Base-by-base conservation (phyloP, 92 coral and sea anemone genomes). In the Epizoanthus illoricatus region DNA sequence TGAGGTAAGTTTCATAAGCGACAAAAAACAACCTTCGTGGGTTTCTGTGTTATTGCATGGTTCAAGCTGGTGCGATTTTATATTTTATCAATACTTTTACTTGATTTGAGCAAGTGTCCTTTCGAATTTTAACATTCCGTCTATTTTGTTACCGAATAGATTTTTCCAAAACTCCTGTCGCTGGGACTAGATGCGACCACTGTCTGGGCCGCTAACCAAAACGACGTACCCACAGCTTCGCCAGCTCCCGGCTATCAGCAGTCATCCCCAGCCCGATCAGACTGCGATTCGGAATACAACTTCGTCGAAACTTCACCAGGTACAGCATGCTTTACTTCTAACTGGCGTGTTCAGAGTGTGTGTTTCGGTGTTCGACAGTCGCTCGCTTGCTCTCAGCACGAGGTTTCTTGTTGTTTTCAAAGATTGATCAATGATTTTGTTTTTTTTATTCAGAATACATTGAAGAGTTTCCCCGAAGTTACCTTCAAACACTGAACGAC, bases 171-270 rank as follows among this genome's bases (percentile, higher is more conserved):
- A 64, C 42, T 74, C 1, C 18, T 72, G 61, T 39, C 39, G 60
- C 43, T 33, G n/a, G 70, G 40, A 12, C 43, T 28, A 0, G 66
- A 74, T 7, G 59, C 56, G 3, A 71, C 65, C 0, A 5, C 65
- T 1, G 28, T 74, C 23, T 74, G 65, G 80, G 80, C 80, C 0
- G 96, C 91, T 2, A 92, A 92, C 45, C 93, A 83, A 47, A 65
- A 79, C 0, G 59, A 23, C n/a, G 93, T 92, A 0, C 96, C 93
- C 3, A 86, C 84, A 21, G 96, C 91, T 6, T 72, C 91, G 6
- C 93, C 96, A 20, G 95, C 87, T 3, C 65, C 42, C 0, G 80
- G 80, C 5, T 78, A 43, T 8, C 73, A 68, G 28, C 71, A 62
- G 41, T 16, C 59, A 3, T 71, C 76, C 13, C 76, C 76, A 9